Percentiles rank a stretch among this genome's conserved stretches.
Evolutionary conservation across 2,797 vertebrate species (phyloP).

Genomic region (Parauchenoglanis punctatus): DNA sequence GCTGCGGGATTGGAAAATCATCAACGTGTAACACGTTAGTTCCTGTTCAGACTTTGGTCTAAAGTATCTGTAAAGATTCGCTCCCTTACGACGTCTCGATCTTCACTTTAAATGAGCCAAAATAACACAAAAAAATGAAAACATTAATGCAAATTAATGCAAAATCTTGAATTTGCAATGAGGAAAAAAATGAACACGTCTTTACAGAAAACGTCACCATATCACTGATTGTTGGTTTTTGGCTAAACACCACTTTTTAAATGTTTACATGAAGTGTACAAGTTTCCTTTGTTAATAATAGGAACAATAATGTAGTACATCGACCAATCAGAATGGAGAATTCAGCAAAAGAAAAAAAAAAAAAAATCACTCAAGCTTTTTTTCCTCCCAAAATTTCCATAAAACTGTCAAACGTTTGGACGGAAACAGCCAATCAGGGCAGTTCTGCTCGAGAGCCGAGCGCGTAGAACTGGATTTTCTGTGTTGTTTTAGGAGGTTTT

Average conservation of each 20-base stretch:
- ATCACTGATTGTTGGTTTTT: neutral
- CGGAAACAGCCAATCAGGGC: neutral
- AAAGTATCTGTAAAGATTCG: neutral
- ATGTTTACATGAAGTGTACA: neutral
- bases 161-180: neutral
- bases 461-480: neutral
- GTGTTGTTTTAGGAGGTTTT: neutral
- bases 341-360: neutral
- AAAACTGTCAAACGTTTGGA: neutral
- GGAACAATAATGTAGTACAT: too few species aligned
- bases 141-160: too few species aligned
- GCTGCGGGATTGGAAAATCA: neutral
- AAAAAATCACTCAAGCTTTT: neutral
- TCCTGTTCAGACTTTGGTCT: neutral
- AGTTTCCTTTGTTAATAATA: neutral
- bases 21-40: neutral
- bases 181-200: neutral
- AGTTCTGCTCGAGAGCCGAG: neutral
- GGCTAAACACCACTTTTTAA: neutral
- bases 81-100: neutral
- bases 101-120: neutral
- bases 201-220: neutral
- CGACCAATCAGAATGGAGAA: neutral
- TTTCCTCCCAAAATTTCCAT: neutral
- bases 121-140: neutral